Conservation (phyloP, 2,797 vertebrate genomes). For the Hydrolagus colliei region DNA sequence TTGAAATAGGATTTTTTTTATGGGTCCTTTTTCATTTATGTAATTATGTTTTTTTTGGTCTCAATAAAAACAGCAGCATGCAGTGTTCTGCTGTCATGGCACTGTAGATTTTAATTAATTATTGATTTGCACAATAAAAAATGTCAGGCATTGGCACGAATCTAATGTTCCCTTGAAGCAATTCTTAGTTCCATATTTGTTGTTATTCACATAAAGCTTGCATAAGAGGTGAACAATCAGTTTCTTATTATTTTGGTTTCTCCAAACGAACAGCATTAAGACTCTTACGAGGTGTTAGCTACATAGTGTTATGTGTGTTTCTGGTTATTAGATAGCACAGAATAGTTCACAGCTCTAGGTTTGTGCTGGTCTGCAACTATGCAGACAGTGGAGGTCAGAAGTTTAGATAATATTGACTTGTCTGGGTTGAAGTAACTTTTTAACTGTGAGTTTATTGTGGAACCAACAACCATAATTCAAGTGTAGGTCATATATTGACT, state of each 20-base stretch:
- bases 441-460: constrained; percentile 45
- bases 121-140: background rate
- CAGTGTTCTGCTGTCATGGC: background rate
- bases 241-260: background rate
- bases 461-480: constrained; percentile 51
- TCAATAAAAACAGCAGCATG: background rate
- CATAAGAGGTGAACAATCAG: background rate
- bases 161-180: background rate
- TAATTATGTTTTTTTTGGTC: background rate
- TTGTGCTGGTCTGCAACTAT: constrained; percentile 54
- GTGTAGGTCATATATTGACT: constrained; percentile 51
- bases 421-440: constrained; percentile 55
- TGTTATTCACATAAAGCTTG: background rate
- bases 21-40: background rate
- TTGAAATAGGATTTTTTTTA: background rate
- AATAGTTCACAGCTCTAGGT: constrained; percentile 19
- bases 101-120: background rate
- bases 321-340: background rate
- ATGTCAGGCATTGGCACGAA: background rate
- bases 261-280: background rate
- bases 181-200: background rate
- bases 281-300: background rate
- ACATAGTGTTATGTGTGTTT: background rate
- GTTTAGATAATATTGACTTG: constrained; percentile 63
- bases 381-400: constrained; percentile 52